Evolutionary conservation across 2,797 vertebrate genomes (phyloP), one percentile per base, ranked within the genome.

Genomic region (Trachops cirrhosus): DNA sequence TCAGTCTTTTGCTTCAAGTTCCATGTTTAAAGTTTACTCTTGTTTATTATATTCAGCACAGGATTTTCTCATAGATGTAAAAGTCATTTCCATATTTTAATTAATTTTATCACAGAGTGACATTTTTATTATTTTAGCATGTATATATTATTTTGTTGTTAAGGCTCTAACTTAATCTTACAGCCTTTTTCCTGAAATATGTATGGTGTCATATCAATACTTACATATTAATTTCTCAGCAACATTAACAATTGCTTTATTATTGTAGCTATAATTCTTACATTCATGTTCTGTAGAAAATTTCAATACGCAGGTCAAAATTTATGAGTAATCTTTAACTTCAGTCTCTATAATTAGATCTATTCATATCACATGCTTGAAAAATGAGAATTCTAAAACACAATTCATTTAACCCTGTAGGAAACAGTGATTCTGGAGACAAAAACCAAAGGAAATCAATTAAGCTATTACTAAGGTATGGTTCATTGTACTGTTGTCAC

Each of bases 201-300:
- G 57, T 70, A 5, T 37, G 59, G 12, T 90, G 34, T 85, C 50
- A 85, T 32, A 82, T 71, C 67, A 90, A 78, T 73, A 84, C n/a
- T 79, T 93, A 84, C 3, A 87, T 87, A 92, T 77, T 95, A 90
- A 89, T 87, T 92, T 87, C 34, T 90, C 37, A 77, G 46, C 12
- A 93, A 59, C 26, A 85, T 82, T 92, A 77, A 71, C 32, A 88
- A 68, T 95, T 84, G 15, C 11, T 89, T n/a, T 48, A 90, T 92
- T 95, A 95, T 90, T 92, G 79, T 6, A 77, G 59, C 41, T 80
- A 77, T 93, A 95, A 89, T 87, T 96, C n/a, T 93, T 92, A 39
- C 44, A n/a, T n/a, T 85, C 46, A 37, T 59, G 1, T 46, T 87
- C 88, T 50, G 12, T 34, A 86, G 67, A 92, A 26, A 37, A 92